Percentiles rank a stretch among this genome's conserved stretches.
Conservation (phyloP, 2,797 vertebrate genomes). For the Danio choprae region DNA sequence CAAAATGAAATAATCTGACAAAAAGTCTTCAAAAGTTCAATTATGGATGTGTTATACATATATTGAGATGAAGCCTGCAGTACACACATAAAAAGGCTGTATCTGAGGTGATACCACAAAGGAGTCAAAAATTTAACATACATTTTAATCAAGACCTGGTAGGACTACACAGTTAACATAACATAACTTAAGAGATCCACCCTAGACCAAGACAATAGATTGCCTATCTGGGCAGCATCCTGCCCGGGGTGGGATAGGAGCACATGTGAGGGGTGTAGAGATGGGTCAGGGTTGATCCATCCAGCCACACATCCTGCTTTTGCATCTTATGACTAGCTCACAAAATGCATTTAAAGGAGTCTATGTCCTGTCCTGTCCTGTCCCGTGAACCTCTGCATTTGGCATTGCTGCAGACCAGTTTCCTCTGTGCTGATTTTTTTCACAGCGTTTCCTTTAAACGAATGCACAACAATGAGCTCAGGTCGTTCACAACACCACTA, state of each 20-base stretch:
- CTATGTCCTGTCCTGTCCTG: slow-evolving; percentile 32
- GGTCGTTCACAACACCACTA: background rate
- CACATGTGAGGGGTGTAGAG: slow-evolving; percentile 45
- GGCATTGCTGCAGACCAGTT: slow-evolving; percentile 6
- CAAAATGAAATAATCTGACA: too few relatives aligned
- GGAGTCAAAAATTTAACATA: background rate
- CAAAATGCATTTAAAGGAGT: slow-evolving; percentile 47
- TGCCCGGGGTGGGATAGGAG: slow-evolving; percentile 39
- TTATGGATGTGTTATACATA: background rate
- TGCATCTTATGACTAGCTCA: slow-evolving; percentile 28
- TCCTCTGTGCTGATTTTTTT: slow-evolving; percentile 41
- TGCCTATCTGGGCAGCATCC: slow-evolving; percentile 57
- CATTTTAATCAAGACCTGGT: background rate
- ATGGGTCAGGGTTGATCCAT: slow-evolving; percentile 59
- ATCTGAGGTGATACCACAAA: background rate
- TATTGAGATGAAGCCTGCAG: background rate
- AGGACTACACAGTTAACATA: background rate
- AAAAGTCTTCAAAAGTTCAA: background rate
- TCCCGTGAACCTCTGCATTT: slow-evolving; percentile 19
- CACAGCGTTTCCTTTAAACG: slow-evolving; percentile 20
- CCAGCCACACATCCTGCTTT: slow-evolving; percentile 49
- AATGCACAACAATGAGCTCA: slow-evolving; percentile 14
- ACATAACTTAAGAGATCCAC: slow-evolving; percentile 18
- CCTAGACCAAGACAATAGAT: slow-evolving; percentile 60
- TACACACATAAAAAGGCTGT: background rate